Base-by-base conservation (phyloP, 2,888 invertebrate species). In the Drosophila kokeensis region DNA sequence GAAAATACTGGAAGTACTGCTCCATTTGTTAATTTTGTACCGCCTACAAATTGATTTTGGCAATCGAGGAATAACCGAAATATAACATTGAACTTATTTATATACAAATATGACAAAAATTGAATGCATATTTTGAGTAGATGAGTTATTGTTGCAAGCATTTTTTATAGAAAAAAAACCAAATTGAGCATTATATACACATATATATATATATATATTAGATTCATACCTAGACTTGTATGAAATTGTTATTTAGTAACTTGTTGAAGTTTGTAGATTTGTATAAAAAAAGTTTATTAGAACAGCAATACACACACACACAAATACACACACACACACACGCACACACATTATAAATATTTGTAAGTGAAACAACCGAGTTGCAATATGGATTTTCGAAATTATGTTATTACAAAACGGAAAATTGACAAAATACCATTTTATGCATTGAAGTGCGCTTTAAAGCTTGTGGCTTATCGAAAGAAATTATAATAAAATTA, bases 391-490 rank as follows among this genome's bases (percentile, higher is more conserved):
- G 34, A 55, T 73, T 70, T 79, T 72, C 40, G n/a, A 69, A 70
- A 75, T 76, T 60, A 55, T 45, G 52, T 30, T 32, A 60, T 30
- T 49, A 45, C 7, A 24, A 24, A 15, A 15, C 6, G 8, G 15
- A 67, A 45, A 66, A 62, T 65, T 61, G 55, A 57, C 38, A 11
- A 59, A 82, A 65, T 61, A 57, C 69, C 69, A 79, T 65, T 64
- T 79, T 86, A 66, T 66, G 86, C 76, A 83, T 86, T 87, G 76
- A 88, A 77, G 79, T 85, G 87, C 87, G 87, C 87, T 90, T 86
- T 81, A 80, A 86, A 83, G 87, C 87, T 87, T 87, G 87, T 85
- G 87, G 87, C 87, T 90, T 87, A 87, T 71, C 66, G 69, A 68
- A 53, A 58, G 2, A 42, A 54, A 57, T 30, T 21, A 40, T 69